Conservation (phyloP, 2,888 invertebrate genomes). For the Phymatocera aterrima region DNA sequence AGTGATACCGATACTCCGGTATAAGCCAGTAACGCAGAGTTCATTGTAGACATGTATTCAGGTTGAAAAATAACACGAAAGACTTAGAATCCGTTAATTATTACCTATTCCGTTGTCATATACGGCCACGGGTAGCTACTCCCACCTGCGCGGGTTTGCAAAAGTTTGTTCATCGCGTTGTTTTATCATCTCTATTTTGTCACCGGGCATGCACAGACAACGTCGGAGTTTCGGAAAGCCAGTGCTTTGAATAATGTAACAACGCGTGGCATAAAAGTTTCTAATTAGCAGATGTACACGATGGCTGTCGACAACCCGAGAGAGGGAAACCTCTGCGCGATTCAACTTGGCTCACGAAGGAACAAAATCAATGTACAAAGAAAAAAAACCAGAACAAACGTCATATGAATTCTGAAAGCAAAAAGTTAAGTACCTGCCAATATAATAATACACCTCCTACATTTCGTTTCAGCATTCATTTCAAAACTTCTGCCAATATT, state of each 20-base stretch:
- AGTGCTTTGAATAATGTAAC: conserved; percentile 73
- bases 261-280: conserved; percentile 68
- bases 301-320: conserved; percentile 22
- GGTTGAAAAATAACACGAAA: too few species aligned
- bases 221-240: conserved; percentile 47
- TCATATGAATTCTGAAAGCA: background rate
- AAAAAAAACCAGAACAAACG: background rate
- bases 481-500: background rate
- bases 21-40: too few species aligned
- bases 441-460: background rate
- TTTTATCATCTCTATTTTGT: conserved; percentile 36
- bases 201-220: conserved; percentile 16
- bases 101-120: conserved; percentile 68
- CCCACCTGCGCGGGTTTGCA: background rate
- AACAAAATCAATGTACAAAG: conserved; percentile 6
- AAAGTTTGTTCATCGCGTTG: conserved; percentile 34
- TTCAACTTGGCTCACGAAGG: background rate
- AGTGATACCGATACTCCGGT: too few species aligned
- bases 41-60: too few species aligned
- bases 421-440: too few species aligned
- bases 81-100: conserved; percentile 66
- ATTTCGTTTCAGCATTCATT: background rate
- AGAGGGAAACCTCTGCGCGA: conserved; percentile 17
- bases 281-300: conserved; percentile 70
- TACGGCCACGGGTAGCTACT: conserved; percentile 46